A percentile compares a stretch with the other conserved stretches of the same genome.
Evolutionary conservation across 1,140 invertebrate species (phyloP).

Genomic region (Aporrectodea caliginosa): DNA sequence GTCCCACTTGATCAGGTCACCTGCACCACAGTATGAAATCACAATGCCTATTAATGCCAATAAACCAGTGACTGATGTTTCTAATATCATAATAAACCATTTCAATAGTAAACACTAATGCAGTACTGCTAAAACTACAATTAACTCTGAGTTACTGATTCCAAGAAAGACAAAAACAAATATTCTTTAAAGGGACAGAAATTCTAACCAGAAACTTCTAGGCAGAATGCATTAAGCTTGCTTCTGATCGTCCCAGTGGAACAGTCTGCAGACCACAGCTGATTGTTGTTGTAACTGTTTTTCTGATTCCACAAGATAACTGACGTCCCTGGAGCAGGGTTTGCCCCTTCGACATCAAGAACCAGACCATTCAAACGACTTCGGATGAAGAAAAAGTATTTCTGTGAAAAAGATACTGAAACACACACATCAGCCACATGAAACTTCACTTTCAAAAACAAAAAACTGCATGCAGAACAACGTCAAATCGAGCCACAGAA

Average conservation of each 20-base stretch:
- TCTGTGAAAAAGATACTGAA: too few species aligned
- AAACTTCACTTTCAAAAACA: too few species aligned
- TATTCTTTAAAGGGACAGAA: neutral
- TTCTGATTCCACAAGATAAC: neutral
- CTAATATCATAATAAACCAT: neutral
- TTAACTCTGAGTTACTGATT: too few species aligned
- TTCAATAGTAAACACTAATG: neutral
- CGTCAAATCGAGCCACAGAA: too few species aligned
- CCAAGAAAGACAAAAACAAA: too few species aligned
- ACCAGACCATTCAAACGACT: constrained; percentile 16
- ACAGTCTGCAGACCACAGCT: constrained; percentile 28
- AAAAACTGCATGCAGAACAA: too few species aligned
- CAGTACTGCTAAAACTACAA: too few species aligned
- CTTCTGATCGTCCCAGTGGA: constrained; percentile 26
- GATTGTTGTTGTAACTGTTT: constrained; percentile 5
- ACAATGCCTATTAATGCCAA: too few species aligned
- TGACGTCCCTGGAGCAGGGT: neutral
- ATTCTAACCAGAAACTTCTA: constrained; percentile 19
- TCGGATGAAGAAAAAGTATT: constrained; percentile 12
- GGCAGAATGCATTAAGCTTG: constrained; percentile 19
- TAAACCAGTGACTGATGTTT: too few species aligned
- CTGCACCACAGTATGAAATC: too few species aligned
- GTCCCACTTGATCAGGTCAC: too few species aligned
- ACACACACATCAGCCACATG: too few species aligned
- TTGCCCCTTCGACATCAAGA: neutral